Evolutionary conservation across 2,888 invertebrate species (phyloP).

Genomic region (Heliconius sara): DNA sequence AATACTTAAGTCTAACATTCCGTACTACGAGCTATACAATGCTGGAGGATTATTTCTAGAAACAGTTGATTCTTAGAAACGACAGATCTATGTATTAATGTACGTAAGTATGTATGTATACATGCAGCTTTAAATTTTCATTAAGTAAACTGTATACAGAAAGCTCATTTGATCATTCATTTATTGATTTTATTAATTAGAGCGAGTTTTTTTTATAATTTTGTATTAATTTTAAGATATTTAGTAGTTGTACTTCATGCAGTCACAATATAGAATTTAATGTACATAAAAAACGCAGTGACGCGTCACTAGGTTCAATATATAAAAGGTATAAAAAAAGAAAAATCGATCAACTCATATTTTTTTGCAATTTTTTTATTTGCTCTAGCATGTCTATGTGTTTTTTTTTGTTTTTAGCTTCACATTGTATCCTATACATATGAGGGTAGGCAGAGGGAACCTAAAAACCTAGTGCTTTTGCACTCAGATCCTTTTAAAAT

Average conservation of each 20-base stretch:
- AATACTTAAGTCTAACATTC: constrained; percentile 70
- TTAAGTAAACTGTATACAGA: constrained; percentile 23
- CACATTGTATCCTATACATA: too few species aligned
- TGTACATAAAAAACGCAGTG: background rate
- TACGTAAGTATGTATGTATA: constrained; percentile 1
- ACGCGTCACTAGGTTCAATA: background rate
- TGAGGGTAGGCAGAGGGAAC: too few species aligned
- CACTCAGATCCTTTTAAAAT: too few species aligned
- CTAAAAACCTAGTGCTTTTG: too few species aligned
- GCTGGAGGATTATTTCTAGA: background rate
- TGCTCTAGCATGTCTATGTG: too few species aligned
- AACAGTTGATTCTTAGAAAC: background rate
- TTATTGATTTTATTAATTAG: background rate
- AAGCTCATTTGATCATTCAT: constrained; percentile 24
- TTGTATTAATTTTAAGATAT: background rate
- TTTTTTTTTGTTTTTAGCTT: too few species aligned
- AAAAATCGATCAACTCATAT: too few species aligned
- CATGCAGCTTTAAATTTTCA: background rate
- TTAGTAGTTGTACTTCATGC: background rate
- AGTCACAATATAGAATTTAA: background rate
- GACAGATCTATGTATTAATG: background rate
- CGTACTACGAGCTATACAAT: constrained; percentile 65
- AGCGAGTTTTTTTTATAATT: constrained; percentile 8
- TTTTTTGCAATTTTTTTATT: too few species aligned
- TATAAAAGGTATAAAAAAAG: background rate